These are phyloP conservation scores for Atherix ibis DNA, from an alignment of 2,888 invertebrate genomes.

Conservation along the genomic window DNA sequence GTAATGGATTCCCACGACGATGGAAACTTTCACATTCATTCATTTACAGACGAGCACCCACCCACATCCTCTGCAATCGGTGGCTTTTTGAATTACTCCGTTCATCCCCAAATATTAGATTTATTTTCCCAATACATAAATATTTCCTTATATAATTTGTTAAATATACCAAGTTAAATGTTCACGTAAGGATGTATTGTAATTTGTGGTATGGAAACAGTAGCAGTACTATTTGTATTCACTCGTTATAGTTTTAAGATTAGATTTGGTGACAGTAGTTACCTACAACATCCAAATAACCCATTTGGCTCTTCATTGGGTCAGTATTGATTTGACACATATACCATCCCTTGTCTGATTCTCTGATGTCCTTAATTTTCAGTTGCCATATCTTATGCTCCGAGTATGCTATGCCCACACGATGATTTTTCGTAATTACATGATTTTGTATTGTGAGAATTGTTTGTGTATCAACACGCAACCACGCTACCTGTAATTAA, in stretches of 20 bases:
- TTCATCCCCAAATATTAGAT: too few species aligned
- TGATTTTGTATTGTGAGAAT: constrained; percentile 77
- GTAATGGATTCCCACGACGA: neutral
- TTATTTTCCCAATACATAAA: too few species aligned
- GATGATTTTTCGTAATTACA: constrained; percentile 79
- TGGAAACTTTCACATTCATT: neutral
- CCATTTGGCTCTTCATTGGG: constrained; percentile 50
- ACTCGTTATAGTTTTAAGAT: too few species aligned
- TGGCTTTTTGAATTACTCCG: too few species aligned
- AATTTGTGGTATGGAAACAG: too few species aligned
- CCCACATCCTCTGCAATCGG: too few species aligned
- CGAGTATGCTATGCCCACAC: constrained; percentile 62
- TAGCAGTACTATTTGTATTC: too few species aligned
- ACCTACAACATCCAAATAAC: constrained; percentile 80
- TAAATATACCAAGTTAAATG: too few species aligned
- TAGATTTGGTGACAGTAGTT: too few species aligned
- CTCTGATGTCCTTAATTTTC: constrained; percentile 61
- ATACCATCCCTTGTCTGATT: constrained; percentile 63
- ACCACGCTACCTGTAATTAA: constrained; percentile 29
- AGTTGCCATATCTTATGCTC: constrained; percentile 71
- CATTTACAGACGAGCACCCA: too few species aligned
- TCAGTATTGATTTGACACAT: constrained; percentile 35
- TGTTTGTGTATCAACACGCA: constrained; percentile 60
- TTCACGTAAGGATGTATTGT: too few species aligned
- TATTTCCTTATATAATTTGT: too few species aligned